These are phyloP conservation scores for Halisarca cf. caerulea DNA, from an alignment of 37 sponge, comb jelly and placozoan genomes.

Conservation along the genomic window DNA sequence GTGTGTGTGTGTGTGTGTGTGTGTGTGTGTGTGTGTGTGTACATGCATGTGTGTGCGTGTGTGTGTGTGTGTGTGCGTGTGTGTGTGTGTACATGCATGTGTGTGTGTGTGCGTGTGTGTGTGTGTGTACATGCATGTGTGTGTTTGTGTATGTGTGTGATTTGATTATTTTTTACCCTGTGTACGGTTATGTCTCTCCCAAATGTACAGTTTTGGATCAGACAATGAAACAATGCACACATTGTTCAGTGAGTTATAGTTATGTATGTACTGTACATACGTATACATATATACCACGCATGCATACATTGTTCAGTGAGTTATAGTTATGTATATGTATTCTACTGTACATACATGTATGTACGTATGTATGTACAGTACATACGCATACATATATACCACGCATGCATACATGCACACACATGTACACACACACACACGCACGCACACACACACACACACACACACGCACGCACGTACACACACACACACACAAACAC, in stretches of 20 bases:
- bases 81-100: background rate
- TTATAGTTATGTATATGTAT: background rate
- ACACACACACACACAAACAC: too few relatives aligned
- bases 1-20: conserved; percentile 31
- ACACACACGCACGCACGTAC: too few relatives aligned
- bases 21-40: conserved; percentile 3
- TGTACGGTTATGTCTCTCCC: background rate
- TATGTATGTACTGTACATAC: background rate
- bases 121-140: background rate
- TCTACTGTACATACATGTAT: background rate
- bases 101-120: conserved; percentile 10
- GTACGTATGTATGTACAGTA: background rate
- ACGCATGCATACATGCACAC: too few relatives aligned
- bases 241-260: background rate
- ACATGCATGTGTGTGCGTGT: conserved; percentile 13
- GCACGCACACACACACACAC: too few relatives aligned
- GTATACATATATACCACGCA: background rate
- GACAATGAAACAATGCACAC: background rate
- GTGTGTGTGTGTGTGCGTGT: conserved; percentile 28
- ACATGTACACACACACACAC: too few relatives aligned
- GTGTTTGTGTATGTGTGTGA: background rate
- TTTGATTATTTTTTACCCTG: background rate
- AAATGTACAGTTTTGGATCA: conserved; percentile 35
- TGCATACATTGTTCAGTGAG: background rate
- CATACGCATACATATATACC: too few relatives aligned